Evolutionary conservation across 1,140 invertebrate genomes (phyloP), one percentile per base, ranked within the genome.

Genomic region (Trigoniulus corallinus): DNA sequence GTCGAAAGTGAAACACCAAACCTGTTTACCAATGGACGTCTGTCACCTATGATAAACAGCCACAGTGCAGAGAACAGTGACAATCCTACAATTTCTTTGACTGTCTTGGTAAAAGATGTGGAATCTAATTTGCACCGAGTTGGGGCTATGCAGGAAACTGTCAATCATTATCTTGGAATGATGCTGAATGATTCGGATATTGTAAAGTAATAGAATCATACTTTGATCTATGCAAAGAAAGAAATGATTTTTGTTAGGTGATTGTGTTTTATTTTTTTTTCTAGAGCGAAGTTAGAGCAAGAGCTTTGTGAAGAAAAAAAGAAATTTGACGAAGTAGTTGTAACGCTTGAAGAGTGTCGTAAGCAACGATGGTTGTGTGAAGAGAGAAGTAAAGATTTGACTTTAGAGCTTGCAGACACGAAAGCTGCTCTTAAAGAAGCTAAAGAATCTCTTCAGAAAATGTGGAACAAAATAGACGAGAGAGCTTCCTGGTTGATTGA

Each of bases 391-490:
- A 56, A 56, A 48, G 40, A 61, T 45, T 53, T 59, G 20, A 61
- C 60, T 29, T 52, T 61, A 55, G 60, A 60, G n/a, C 57, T 57
- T 26, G 48, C 61, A 3, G 60, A 61, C 48, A 59, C 61, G 49
- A 59, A 61, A 55, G 59, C 29, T 34, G 15, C 7, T 15, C 29
- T 34, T 7, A 34, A 34, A 34, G 60, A 53, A 54, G 55, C 52
- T 40, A 21, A 4, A 37, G 22, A 25, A 20, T 26, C 10, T 3
- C 3, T 22, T 43, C 3, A 10, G 27, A n/a, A 40, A 2, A 40
- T 25, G 45, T 21, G 23, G 10, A n/a, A n/a, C 25, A 10, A 4
- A 10, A 4, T 49, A 3, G 13, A 20, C 15, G 13, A 39, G 49
- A 25, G 3, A 20, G 10, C 18, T 22, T 15, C 4, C 3, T 48